Percentiles rank a stretch among this genome's conserved stretches.
These are phyloP conservation scores for Hippoglossus hippoglossus DNA, from an alignment of 2,797 vertebrate genomes.

Conservation along the genomic window DNA sequence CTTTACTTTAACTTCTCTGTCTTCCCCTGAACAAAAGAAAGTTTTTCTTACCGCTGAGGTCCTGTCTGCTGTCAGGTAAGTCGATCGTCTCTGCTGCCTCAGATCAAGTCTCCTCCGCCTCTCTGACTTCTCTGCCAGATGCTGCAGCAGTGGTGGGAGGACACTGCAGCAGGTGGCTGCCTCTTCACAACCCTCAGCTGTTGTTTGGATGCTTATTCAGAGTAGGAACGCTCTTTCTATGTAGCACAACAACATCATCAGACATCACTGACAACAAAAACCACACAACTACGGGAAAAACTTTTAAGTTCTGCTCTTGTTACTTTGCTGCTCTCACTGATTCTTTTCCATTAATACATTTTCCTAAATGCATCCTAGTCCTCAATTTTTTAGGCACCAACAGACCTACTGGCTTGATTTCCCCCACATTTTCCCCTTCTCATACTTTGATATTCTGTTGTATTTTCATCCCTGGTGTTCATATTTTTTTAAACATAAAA, in stretches of 20 bases:
- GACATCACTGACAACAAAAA: no score
- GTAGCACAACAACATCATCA: no score
- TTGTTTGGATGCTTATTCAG: not conserved
- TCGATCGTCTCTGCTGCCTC: constrained; percentile 5
- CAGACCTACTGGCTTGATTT: not conserved
- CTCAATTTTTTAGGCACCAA: not conserved
- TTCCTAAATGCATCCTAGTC: not conserved
- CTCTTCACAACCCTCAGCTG: constrained; percentile 7
- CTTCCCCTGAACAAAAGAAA: not conserved
- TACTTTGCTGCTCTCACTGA: not conserved
- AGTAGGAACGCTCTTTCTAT: not conserved
- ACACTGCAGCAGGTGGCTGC: constrained; percentile 40
- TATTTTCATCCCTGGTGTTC: no score
- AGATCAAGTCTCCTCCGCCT: constrained; percentile 1
- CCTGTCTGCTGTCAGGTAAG: not conserved
- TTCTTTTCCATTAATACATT: not conserved
- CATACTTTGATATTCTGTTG: no score
- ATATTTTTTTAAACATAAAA: not conserved
- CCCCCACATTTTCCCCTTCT: no score
- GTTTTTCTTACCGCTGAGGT: constrained; percentile 43
- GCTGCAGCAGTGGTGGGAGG: constrained; percentile 36
- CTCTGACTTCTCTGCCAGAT: constrained; percentile 31
- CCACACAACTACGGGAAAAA: not conserved
- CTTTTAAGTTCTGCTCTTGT: not conserved
- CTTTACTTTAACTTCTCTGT: not conserved